Base-by-base conservation (phyloP, 2,797 vertebrate genomes). In the Propithecus perrieri region DNA sequence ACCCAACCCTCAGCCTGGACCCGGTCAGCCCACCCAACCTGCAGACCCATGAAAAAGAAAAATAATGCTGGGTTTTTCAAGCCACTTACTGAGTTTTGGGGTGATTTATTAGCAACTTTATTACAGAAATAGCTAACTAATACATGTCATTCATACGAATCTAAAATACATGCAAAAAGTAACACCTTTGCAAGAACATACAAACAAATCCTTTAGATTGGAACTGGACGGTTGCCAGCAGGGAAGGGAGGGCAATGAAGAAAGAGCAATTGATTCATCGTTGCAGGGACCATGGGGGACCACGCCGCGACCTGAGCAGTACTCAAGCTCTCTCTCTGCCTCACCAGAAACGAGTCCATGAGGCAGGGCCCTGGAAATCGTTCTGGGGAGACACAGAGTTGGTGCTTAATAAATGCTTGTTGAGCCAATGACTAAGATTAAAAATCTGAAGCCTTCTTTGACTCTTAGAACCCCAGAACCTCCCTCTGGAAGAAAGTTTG, bases 121-220 rank as follows among this genome's bases (percentile, higher is more conserved):
- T 8, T n/a, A 17, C 46, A 95, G 63, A 91, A 93, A 89, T 15
- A 35, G 63, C 81, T 94, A 69, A 41, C 17, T 46, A 63, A 71
- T 18, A 84, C 4, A 13, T 1, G n/a, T 30, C 8, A 53, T 74
- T 55, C 41, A n/a, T 30, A 14, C 26, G 74, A 17, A 85, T n/a
- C 41, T 61, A 78, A 92, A 83, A 43, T 30, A 53, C 50, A 55
- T 41, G 30, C n/a, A 80, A 35, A 76, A 91, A 74, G 30, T 9
- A 22, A 6, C 28, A 26, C 9, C 2, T 71, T 9, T 35, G 11
- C 53, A 15, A 92, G 74, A 75, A 94, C 30, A 24, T 26, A n/a
- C 26, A 33, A 65, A 53, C 53, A 43, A 81, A 53, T 0, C 4
- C 43, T 69, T 69, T 55, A 35, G 48, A 20, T 35, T 38, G 72